Evolutionary conservation across 2,888 invertebrate species (phyloP).

Genomic region (Rhamphomyia laevipes): DNA sequence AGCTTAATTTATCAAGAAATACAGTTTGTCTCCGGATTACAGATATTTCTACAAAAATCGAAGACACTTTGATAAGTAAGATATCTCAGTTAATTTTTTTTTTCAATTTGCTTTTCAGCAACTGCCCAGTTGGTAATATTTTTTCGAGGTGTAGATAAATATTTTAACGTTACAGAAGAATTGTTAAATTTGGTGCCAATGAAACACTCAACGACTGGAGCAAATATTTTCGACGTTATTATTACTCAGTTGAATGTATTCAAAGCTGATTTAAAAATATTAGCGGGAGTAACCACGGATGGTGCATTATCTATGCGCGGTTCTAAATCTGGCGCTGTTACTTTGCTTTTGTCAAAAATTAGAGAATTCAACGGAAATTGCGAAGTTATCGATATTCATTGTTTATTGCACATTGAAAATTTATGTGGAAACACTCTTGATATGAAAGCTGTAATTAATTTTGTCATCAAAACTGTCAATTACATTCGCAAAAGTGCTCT

Average conservation of each 20-base stretch:
- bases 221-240: too few relatives aligned
- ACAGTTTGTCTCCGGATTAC: neutral
- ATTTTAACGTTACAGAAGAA: neutral
- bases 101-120: neutral
- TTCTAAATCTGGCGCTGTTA: too few relatives aligned
- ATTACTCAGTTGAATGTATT: too few relatives aligned
- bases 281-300: too few relatives aligned
- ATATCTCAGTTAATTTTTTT: neutral
- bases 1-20: neutral
- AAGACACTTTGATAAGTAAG: neutral
- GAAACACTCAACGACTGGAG: neutral
- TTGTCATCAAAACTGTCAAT: slow-evolving; percentile 1
- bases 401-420: neutral
- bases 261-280: too few relatives aligned
- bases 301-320: too few relatives aligned
- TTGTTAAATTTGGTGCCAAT: neutral
- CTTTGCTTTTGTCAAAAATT: too few relatives aligned
- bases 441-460: neutral
- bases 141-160: neutral
- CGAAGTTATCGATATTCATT: too few relatives aligned
- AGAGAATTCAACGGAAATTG: too few relatives aligned
- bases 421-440: neutral
- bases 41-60: neutral
- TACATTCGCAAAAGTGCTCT: neutral
- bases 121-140: neutral